Evolutionary conservation across 2,113 vertebrate species (phyloP).

Genomic region (Indri indri): DNA sequence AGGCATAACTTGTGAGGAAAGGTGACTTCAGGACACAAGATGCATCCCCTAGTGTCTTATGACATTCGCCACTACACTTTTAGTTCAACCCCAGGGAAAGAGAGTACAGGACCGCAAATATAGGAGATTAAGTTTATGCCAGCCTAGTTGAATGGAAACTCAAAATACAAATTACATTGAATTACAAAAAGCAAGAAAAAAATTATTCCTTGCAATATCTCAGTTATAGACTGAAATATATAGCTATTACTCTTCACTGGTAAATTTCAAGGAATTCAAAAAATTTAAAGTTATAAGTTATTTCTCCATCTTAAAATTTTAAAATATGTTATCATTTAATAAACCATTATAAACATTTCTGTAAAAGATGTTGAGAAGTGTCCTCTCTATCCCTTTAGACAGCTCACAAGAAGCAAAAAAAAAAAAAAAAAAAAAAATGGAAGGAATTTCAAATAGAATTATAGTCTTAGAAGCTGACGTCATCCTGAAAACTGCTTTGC

Average conservation of each 20-base stretch:
- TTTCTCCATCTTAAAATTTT: neutral
- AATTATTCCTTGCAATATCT: neutral
- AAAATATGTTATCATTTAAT: too few relatives aligned
- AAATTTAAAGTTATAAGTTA: neutral
- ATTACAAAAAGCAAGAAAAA: neutral
- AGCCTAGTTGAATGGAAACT: neutral
- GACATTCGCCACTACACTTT: rapidly evolving
- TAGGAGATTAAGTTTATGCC: neutral
- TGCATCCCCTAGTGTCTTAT: rapidly evolving
- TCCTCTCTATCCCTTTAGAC: neutral
- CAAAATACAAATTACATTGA: neutral
- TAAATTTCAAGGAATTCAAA: neutral
- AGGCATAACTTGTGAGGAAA: rapidly evolving
- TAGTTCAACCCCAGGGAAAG: neutral
- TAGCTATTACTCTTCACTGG: rapidly evolving
- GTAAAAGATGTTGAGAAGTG: neutral
- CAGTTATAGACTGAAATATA: neutral
- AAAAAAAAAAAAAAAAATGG: neutral
- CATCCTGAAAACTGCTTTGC: neutral
- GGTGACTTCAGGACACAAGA: too few relatives aligned
- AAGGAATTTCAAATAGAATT: neutral
- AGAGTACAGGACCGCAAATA: rapidly evolving
- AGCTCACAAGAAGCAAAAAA: neutral
- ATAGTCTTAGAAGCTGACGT: too few relatives aligned
- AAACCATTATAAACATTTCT: neutral